Percentiles rank a stretch among this genome's conserved stretches.
Conservation (phyloP, 1,140 invertebrate species). For the Drosophila kepulauana region DNA sequence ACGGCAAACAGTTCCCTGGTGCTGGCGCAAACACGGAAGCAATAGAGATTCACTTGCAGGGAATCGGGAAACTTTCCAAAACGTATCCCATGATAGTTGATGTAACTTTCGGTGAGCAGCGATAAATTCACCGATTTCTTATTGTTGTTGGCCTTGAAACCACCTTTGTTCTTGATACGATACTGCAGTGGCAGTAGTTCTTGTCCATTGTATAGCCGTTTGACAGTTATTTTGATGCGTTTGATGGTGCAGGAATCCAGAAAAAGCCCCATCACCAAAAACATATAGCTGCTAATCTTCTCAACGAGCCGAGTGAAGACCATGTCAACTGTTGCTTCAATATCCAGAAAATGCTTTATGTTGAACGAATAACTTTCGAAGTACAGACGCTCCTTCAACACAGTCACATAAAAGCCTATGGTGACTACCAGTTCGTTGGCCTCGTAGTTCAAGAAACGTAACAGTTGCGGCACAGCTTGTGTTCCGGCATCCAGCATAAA, state of each 20-base stretch:
- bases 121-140: conserved; percentile 9
- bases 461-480: conserved; percentile 57
- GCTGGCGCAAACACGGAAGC: conserved; percentile 55
- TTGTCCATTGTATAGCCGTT: conserved; percentile 28
- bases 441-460: conserved; percentile 56
- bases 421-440: conserved; percentile 42
- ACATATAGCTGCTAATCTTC: conserved; percentile 60
- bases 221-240: conserved; percentile 54
- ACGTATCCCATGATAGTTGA: conserved; percentile 31
- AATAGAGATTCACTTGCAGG: conserved; percentile 49
- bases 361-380: conserved; percentile 48
- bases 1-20: conserved; percentile 63
- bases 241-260: conserved; percentile 54
- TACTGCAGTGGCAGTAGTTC: conserved; percentile 54
- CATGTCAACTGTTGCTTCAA: conserved; percentile 62
- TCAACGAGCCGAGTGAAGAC: conserved; percentile 62
- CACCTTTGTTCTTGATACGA: conserved; percentile 39
- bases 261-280: conserved; percentile 30
- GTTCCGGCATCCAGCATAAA: conserved; percentile 64
- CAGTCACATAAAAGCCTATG: conserved; percentile 64
- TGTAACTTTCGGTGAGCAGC: conserved; percentile 37
- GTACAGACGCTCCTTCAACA: conserved; percentile 44
- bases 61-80: conserved; percentile 35
- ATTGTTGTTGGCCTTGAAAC: not conserved
- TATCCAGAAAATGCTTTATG: conserved; percentile 58